Evolutionary conservation across 2,888 invertebrate species (phyloP), one percentile per base, ranked within the genome.

Genomic region (Apoderus coryli): DNA sequence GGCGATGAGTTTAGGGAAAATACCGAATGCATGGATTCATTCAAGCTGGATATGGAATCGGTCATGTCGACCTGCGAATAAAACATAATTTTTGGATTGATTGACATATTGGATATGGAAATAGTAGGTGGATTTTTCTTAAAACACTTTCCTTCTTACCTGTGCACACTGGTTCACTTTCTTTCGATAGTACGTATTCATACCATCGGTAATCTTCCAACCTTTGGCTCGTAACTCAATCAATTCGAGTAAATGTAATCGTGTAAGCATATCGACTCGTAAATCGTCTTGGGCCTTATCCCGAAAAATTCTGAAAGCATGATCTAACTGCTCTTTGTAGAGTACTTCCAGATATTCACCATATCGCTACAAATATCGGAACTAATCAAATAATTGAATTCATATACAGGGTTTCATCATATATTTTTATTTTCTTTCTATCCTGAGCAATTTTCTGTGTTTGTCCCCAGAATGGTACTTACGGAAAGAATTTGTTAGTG

Each of bases 201-300:
- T 76, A 47, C 80, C 76, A 57, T 84, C 81, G 43, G 73, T 76
- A 38, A 78, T 76, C 53, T 80, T 76, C 92, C 92, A 92, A 52
- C 80, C 76, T 60, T 82, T 82, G 39, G 90, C 90, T 54, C 92
- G 70, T 53, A 92, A 64, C 64, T 93, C 92, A 48, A 93, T 86
- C 40, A 92, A 66, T 64, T 92, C 89, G 55, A 93, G 73, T 50
- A 92, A 69, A 59, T 84, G 79, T 53, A 86, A 70, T 59, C 89
- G 72, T 49, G 84, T 81, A 59, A 80, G 73, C 54, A 80, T 72
- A 55, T 86, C 86, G 49, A 90, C 65, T 56, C 77, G 72, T 57
- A 81, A 80, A 59, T 86, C 81, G 60, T 86, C 84, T 58, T 84
- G 80, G 49, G 84, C 84, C 48, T 82, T 85, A 63, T 88, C 85